Evolutionary conservation across 2,113 vertebrate genomes (phyloP).

Genomic region (Ranitomeya variabilis): DNA sequence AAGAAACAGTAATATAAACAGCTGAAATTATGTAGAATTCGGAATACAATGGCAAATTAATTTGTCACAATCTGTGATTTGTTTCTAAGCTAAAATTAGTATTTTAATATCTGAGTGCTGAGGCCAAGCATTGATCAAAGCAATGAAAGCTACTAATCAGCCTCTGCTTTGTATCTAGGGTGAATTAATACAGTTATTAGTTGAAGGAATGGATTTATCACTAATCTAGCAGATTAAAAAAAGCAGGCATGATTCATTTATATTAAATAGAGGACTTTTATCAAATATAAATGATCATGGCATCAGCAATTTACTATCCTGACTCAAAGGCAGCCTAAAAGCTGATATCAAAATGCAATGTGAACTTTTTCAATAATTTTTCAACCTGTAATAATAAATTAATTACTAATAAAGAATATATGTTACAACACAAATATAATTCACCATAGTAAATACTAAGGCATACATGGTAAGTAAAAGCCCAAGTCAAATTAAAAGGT

Average conservation of each 20-base stretch:
- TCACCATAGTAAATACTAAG: too few relatives aligned
- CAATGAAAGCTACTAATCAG: slow-evolving; percentile 1
- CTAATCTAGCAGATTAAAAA: slow-evolving; percentile 38
- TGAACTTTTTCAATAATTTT: neutral
- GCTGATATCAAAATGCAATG: neutral
- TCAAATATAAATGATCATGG: slow-evolving; percentile 14
- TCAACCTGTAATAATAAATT: neutral
- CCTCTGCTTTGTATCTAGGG: slow-evolving; percentile 32
- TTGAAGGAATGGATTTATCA: slow-evolving; percentile 23
- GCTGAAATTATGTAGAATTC: neutral
- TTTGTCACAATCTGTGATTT: slow-evolving; percentile 10
- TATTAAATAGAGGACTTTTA: slow-evolving; percentile 5
- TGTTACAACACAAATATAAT: too few relatives aligned
- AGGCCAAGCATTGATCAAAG: slow-evolving; percentile 10
- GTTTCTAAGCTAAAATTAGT: slow-evolving; percentile 9
- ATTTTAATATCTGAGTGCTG: slow-evolving; percentile 27
- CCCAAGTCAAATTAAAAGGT: too few relatives aligned
- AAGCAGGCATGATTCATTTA: slow-evolving; percentile 21
- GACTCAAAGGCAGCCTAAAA: neutral
- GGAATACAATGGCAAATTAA: neutral
- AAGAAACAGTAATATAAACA: neutral
- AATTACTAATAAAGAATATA: too few relatives aligned
- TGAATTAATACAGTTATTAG: slow-evolving; percentile 37
- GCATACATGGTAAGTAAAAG: too few relatives aligned
- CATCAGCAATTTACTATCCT: slow-evolving; percentile 21